Base-by-base conservation (phyloP, 2,888 invertebrate genomes). In the Ophion obscuratus region DNA sequence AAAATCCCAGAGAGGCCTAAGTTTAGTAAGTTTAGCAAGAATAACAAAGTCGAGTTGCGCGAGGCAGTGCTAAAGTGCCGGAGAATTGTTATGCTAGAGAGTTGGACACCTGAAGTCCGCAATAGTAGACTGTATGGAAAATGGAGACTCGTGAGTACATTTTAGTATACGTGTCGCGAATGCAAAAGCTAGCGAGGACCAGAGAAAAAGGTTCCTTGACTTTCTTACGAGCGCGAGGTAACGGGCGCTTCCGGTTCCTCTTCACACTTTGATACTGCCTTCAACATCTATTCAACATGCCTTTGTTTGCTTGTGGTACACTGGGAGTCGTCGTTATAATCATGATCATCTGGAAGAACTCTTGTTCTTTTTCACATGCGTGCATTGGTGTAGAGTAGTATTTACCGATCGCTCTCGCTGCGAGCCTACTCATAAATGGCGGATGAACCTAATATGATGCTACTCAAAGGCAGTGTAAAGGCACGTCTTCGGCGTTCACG, bases 171-270 rank as follows among this genome's bases (percentile, higher is more conserved):
- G 57, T 61, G 24, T n/a, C 31, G 61, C 36, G 78, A 57, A 74
- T 57, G 75, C 7, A 61, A 64, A 44, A 62, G 36, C 24, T 40
- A 44, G 36, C n/a, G 53, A 11, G 36, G 53, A 62, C 17, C 47
- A 9, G 10, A 73, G 47, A 74, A 85, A 83, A 79, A 85, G 64
- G 71, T 24, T 67, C 77, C 86, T 86, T 86, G 78, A 86, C 86
- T 86, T 86, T 86, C 86, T 66, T 86, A 83, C 83, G 81, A 64
- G 24, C 80, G 68, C 67, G 81, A 47, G 73, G 74, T 81, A 81
- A 83, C 81, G 86, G 81, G 83, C 68, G 83, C 77, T 86, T 86
- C 81, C 83, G 86, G 81, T 57, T 83, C 79, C 83, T 67, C 73
- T 77, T 73, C 53, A 74, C 81, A 53, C 67, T 24, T 59, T 64